Conservation (phyloP, 1,140 invertebrate species). For the Cyclina sinensis region DNA sequence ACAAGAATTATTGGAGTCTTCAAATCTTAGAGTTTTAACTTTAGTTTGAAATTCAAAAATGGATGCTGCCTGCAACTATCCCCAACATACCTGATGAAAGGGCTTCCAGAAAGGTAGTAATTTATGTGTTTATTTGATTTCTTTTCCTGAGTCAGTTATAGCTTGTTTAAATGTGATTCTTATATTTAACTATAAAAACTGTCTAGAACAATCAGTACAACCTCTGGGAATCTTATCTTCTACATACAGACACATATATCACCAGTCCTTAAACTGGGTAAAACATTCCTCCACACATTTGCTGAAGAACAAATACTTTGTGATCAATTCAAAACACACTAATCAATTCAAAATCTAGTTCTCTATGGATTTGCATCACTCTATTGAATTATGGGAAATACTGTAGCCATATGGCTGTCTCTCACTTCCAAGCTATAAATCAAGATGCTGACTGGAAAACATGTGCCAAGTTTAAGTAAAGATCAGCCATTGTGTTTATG, state of each 20-base stretch:
- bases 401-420: slow-evolving; percentile 2
- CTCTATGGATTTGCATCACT: slow-evolving; percentile 6
- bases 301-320: not conserved
- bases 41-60: too few species aligned
- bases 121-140: too few species aligned
- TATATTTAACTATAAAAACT: too few species aligned
- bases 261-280: not conserved
- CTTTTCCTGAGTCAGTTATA: too few species aligned
- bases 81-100: too few species aligned
- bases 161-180: too few species aligned
- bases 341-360: slow-evolving; percentile 16
- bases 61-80: too few species aligned
- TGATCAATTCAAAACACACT: slow-evolving; percentile 3
- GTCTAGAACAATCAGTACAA: not conserved
- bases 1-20: too few species aligned
- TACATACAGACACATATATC: not conserved
- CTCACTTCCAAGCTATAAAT: not conserved
- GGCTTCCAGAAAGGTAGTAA: too few species aligned
- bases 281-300: not conserved
- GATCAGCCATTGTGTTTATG: slow-evolving; percentile 19
- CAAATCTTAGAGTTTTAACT: too few species aligned
- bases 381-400: slow-evolving; percentile 18
- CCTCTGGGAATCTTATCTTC: not conserved
- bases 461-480: slow-evolving; percentile 24
- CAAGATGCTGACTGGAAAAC: slow-evolving; percentile 1